phyloP scores from a whole-genome alignment of 2,113 vertebrate genomes.

The Podocnemis expansa region DNA sequence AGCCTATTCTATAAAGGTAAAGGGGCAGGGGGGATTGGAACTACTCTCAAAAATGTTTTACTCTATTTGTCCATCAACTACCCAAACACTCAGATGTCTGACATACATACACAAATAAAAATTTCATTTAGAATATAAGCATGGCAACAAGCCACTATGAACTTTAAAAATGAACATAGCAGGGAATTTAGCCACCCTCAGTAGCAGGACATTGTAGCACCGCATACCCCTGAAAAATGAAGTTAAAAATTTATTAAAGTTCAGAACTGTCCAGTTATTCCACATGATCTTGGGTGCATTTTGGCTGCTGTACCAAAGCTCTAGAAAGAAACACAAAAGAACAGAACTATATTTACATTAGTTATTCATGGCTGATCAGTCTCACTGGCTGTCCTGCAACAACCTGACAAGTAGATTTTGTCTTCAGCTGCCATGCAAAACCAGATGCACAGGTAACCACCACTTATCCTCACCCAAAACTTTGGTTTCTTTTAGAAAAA shows the following conservation, averaged over 20 bases:
- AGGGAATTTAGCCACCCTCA: slow-evolving; percentile 32
- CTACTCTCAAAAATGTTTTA: not conserved
- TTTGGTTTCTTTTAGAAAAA: slow-evolving; percentile 5
- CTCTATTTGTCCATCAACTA: slow-evolving; percentile 6
- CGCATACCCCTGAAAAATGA: slow-evolving; percentile 29
- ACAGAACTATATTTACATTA: slow-evolving; percentile 43
- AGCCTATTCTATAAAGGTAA: not conserved
- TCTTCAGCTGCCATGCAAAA: not conserved
- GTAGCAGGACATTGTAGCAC: slow-evolving; percentile 5
- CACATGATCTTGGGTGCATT: not conserved
- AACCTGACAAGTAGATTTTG: slow-evolving; percentile 16
- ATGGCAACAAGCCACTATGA: slow-evolving; percentile 42
- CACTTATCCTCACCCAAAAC: not conserved
- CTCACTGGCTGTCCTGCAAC: slow-evolving; percentile 11
- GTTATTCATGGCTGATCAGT: not conserved
- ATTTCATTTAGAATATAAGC: not conserved
- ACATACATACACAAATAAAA: not conserved
- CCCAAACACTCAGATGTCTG: not conserved
- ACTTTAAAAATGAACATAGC: slow-evolving; percentile 51
- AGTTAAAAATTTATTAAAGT: slow-evolving; percentile 36
- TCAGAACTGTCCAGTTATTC: slow-evolving; percentile 32
- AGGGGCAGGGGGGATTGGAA: too few relatives aligned
- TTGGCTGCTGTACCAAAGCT: not conserved
- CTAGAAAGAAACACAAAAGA: slow-evolving; percentile 14
- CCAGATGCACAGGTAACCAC: not conserved